Percentiles rank a stretch among this genome's conserved stretches.
These are phyloP conservation scores for Pyrrhosoma nymphula DNA, from an alignment of 2,888 invertebrate genomes.

Conservation along the genomic window DNA sequence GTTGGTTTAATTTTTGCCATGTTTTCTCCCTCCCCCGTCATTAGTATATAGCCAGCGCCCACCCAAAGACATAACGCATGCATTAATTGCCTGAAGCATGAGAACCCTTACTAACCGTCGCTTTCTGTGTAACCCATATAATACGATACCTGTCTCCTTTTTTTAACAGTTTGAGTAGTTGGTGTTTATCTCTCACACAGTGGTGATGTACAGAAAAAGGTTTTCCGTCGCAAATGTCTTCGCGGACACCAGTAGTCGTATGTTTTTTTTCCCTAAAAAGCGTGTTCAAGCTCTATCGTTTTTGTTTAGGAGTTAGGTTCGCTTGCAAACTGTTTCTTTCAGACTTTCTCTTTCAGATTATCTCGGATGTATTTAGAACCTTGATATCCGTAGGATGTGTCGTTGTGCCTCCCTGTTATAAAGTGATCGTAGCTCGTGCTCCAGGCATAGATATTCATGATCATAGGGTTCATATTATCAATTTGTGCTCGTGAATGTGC, in stretches of 20 bases:
- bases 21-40: not conserved
- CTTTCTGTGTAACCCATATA: not conserved
- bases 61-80: conserved; percentile 16
- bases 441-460: not conserved
- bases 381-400: not conserved
- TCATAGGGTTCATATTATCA: not conserved
- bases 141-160: not conserved
- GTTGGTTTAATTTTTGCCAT: not conserved
- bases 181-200: not conserved
- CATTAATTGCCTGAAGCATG: conserved; percentile 30
- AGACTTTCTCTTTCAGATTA: not conserved
- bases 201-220: not conserved
- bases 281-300: not conserved
- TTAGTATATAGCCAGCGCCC: not conserved
- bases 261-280: not conserved
- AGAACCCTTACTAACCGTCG: conserved; percentile 1
- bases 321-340: not conserved
- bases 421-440: not conserved
- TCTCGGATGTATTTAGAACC: not conserved
- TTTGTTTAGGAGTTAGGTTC: not conserved
- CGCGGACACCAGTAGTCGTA: not conserved
- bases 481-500: not conserved
- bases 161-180: not conserved
- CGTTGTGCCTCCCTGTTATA: not conserved
- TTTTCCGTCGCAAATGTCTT: not conserved